phyloP scores from a whole-genome alignment of 2,797 vertebrate species.

The Aphelocoma californica region DNA sequence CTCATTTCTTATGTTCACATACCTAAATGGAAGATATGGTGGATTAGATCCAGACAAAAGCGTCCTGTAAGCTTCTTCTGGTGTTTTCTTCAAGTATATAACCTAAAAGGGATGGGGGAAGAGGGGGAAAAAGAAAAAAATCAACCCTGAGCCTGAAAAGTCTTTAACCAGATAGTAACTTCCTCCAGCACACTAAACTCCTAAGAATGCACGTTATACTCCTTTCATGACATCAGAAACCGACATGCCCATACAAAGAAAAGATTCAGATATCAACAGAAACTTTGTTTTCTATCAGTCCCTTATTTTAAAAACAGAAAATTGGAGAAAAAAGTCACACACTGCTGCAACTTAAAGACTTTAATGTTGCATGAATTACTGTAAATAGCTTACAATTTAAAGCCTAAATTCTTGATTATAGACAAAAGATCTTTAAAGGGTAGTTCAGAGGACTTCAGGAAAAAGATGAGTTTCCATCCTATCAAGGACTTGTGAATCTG shows the following conservation, averaged over 20 bases:
- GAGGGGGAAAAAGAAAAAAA: background rate
- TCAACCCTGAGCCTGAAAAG: background rate
- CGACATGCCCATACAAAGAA: background rate
- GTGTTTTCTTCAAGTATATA: constrained; percentile 94
- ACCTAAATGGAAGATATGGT: constrained; percentile 96
- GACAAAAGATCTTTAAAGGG: background rate
- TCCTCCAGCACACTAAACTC: background rate
- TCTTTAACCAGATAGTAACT: background rate
- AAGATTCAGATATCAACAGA: background rate
- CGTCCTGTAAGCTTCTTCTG: constrained; percentile 90
- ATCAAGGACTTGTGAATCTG: background rate
- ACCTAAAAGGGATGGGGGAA: constrained; percentile 73
- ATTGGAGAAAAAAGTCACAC: background rate
- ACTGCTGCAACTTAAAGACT: background rate
- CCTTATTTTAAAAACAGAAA: background rate
- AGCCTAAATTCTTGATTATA: background rate
- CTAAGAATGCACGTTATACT: background rate
- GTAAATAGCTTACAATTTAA: background rate
- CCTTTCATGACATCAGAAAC: background rate
- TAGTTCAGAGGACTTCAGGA: background rate
- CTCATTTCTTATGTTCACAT: constrained; percentile 19
- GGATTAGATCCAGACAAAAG: constrained; percentile 89
- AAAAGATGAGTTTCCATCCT: background rate
- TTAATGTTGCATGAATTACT: background rate
- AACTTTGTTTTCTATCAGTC: background rate